Evolutionary conservation across 2,797 vertebrate genomes (phyloP).

Genomic region (Notolepis coatsorum): DNA sequence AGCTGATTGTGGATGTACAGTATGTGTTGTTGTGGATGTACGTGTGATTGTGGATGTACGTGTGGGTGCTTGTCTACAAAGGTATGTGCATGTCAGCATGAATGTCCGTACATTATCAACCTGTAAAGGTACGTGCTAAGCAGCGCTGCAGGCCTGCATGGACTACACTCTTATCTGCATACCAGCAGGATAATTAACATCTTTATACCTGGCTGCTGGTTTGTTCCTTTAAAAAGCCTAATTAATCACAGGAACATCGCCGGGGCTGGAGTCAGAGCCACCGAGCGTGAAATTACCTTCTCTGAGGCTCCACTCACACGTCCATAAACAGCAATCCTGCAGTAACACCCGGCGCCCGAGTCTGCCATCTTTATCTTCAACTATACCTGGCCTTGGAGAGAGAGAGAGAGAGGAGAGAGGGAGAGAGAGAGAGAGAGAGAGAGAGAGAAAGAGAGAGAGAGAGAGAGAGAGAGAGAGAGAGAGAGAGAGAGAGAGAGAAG

Average conservation of each 20-base stretch:
- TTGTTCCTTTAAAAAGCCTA: constrained; percentile 79
- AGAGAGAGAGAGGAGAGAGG: background rate
- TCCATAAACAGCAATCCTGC: constrained; percentile 79
- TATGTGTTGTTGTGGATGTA: background rate
- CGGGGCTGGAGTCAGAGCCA: constrained; percentile 65
- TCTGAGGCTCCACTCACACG: constrained; percentile 70
- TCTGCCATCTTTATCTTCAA: constrained; percentile 64
- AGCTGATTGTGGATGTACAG: background rate
- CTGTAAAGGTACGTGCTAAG: constrained; percentile 14
- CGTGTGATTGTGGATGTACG: background rate
- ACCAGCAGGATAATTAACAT: constrained; percentile 76
- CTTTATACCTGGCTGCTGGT: constrained; percentile 79
- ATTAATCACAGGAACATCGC: constrained; percentile 79
- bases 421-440: background rate
- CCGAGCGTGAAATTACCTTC: constrained; percentile 86
- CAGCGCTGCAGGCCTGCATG: constrained; percentile 27
- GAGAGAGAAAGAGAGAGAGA: constrained; percentile 36
- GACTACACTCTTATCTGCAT: constrained; percentile 70
- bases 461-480: too few relatives aligned
- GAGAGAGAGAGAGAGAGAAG: too few relatives aligned
- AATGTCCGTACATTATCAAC: background rate
- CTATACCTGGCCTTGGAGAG: constrained; percentile 52
- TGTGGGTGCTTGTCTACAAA: constrained; percentile 5
- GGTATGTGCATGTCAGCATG: background rate
- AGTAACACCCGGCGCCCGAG: constrained; percentile 55